Percentiles rank a stretch among this genome's conserved stretches.
phyloP scores from a whole-genome alignment of 2,113 vertebrate species.

The Rousettus leschenaultii region DNA sequence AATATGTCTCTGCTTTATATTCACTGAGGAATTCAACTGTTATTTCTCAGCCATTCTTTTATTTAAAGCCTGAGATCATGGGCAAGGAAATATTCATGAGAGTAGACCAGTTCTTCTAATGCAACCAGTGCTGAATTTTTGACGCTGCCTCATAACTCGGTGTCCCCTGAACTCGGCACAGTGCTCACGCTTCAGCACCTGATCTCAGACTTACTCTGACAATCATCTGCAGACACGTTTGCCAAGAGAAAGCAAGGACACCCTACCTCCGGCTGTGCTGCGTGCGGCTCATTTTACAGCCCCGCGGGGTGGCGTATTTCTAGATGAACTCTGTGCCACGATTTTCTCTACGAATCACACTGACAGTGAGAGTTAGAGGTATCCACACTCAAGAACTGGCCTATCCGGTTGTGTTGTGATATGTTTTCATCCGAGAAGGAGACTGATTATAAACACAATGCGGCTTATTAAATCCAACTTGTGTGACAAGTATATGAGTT shows the following conservation, averaged over 20 bases:
- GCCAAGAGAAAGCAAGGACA: neutral
- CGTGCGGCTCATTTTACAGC: neutral
- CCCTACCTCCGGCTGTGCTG: neutral
- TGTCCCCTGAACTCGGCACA: neutral
- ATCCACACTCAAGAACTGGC: neutral
- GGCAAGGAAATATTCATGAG: neutral
- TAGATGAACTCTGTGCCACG: neutral
- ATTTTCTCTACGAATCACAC: constrained; percentile 46
- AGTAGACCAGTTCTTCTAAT: neutral
- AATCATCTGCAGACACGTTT: neutral
- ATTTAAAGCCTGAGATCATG: neutral
- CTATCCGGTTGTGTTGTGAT: neutral
- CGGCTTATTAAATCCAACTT: neutral
- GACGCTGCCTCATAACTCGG: neutral
- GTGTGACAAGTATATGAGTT: constrained; percentile 36
- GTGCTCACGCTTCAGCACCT: neutral
- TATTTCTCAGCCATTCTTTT: neutral
- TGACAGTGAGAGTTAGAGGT: constrained; percentile 41
- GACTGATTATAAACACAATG: constrained; percentile 36
- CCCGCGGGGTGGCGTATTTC: neutral
- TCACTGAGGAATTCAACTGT: neutral
- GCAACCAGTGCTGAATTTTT: neutral
- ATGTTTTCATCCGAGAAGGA: neutral
- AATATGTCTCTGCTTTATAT: neutral
- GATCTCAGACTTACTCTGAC: neutral